A percentile compares a stretch with the other conserved stretches of the same genome.
Conservation (phyloP, 2,888 invertebrate genomes). For the Plagodis dolabraria region DNA sequence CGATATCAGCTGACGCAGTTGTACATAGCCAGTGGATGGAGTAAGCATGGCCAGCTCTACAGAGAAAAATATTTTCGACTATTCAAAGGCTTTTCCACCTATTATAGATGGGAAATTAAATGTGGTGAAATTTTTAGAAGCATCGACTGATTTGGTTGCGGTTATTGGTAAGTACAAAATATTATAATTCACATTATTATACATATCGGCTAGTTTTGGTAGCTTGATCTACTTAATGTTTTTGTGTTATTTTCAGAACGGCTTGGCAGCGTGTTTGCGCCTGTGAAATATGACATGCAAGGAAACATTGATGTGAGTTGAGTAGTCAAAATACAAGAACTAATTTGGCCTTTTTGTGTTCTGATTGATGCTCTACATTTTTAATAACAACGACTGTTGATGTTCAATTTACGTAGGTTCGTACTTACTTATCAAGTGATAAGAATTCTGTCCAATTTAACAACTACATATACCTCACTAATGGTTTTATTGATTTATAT, state of each 20-base stretch:
- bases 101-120: conserved; percentile 84
- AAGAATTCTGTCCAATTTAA: too few relatives aligned
- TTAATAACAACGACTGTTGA: too few relatives aligned
- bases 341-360: too few relatives aligned
- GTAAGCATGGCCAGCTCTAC: conserved; percentile 60
- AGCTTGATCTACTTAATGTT: conserved; percentile 2
- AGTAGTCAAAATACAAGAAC: background rate
- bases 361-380: too few relatives aligned
- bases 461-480: too few relatives aligned
- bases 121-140: conserved; percentile 85
- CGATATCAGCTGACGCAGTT: conserved; percentile 27
- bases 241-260: conserved; percentile 82
- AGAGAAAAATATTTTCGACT: conserved; percentile 44
- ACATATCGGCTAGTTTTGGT: background rate
- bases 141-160: conserved; percentile 85
- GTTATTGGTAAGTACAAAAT: conserved; percentile 85
- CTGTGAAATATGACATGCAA: conserved; percentile 91
- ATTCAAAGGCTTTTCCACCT: conserved; percentile 79
- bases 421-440: too few relatives aligned
- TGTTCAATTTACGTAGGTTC: too few relatives aligned
- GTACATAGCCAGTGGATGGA: conserved; percentile 23
- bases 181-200: background rate
- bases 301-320: conserved; percentile 89
- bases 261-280: conserved; percentile 89
- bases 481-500: too few relatives aligned